Evolutionary conservation across 2,888 invertebrate genomes (phyloP), one percentile per base, ranked within the genome.

Genomic region (Ichneumoninae sp.): DNA sequence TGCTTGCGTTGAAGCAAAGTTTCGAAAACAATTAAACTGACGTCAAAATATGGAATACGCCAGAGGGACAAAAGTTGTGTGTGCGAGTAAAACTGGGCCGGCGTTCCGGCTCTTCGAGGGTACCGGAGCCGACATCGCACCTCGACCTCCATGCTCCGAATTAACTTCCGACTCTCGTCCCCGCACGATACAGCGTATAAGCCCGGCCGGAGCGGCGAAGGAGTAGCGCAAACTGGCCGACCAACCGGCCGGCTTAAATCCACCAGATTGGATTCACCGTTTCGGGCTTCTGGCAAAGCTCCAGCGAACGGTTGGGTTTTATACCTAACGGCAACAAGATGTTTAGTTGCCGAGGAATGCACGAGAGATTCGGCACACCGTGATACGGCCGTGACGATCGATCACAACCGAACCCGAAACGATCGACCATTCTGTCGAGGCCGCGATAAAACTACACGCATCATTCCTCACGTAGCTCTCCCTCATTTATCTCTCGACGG

Each of bases 181-280:
- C 80, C 78, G 69, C 83, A 80, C 74, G 75, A 76, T 70, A 79
- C 66, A 81, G 69, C 66, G 80, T 71, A 65, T 76, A 81, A 83
- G 66, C 77, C 66, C 62, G 62, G 50, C 68, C 65, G 57, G 81
- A 83, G 79, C 71, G 68, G 75, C 74, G 62, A 19, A 52, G 22
- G 57, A 65, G 52, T 83, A 57, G 57, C 40, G 50, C 33, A 57
- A 80, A 5, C 65, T 62, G 22, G 65, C 40, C 40, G 69, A 47
- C 19, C 57, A n/a, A 40, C 60, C 62, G 68, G 69, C 44, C 52
- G 26, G 80, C 82, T 86, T 83, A 83, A 87, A 87, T 85, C 84
- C 84, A 80, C 75, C 80, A 87, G 87, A 88, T 88, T 87, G 86
- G 86, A 87, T 87, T 86, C 84, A 71, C 78, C 83, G 77, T 83